These are phyloP conservation scores for Tonatia bakeri DNA, from an alignment of 2,113 vertebrate genomes.

Conservation along the genomic window DNA sequence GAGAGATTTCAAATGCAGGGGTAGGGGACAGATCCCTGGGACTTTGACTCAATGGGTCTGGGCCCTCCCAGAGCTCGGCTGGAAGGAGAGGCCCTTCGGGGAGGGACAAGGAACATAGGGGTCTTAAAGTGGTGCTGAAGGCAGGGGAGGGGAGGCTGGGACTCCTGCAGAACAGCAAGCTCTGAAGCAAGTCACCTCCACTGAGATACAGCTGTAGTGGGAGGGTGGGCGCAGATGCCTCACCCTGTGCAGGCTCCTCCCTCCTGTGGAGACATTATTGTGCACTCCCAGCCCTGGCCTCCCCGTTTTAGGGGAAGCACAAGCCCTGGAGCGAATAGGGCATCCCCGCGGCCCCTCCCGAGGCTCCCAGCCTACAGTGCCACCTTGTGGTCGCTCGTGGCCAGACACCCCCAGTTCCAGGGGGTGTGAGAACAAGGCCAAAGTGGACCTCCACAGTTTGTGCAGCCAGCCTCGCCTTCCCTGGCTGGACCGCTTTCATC, in stretches of 20 bases:
- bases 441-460: neutral
- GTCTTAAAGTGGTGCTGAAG: neutral
- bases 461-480: neutral
- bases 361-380: neutral
- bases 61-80: neutral
- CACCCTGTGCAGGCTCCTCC: neutral
- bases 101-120: too few species aligned
- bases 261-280: neutral
- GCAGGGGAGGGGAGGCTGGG: neutral
- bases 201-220: neutral
- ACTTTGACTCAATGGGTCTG: neutral
- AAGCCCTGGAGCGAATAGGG: rapidly evolving
- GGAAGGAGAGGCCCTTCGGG: neutral
- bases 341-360: rapidly evolving
- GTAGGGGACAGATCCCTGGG: neutral
- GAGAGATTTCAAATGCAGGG: neutral
- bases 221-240: neutral
- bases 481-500: rapidly evolving
- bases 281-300: neutral
- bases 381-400: neutral
- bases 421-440: rapidly evolving
- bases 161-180: neutral
- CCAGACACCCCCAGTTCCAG: neutral
- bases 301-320: neutral
- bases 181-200: neutral